A percentile compares a stretch with the other conserved stretches of the same genome.
phyloP scores from a whole-genome alignment of 1,140 invertebrate species.

The Plectus sambesii region DNA sequence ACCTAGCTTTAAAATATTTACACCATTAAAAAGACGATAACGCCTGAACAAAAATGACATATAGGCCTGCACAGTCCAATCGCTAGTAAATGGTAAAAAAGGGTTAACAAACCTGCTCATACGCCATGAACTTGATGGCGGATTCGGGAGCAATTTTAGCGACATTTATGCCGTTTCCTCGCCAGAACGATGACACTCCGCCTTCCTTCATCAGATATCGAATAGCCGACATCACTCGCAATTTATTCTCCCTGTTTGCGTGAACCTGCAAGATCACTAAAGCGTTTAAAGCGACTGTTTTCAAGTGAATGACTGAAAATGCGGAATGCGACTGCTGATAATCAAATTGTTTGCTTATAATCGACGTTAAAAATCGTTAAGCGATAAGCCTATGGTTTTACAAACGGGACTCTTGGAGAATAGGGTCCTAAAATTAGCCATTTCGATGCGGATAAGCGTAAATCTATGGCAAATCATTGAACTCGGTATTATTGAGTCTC shows the following conservation, averaged over 20 bases:
- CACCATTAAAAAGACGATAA: too few relatives aligned
- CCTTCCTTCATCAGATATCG: constrained; percentile 72
- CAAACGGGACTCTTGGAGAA: too few relatives aligned
- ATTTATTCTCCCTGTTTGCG: constrained; percentile 43
- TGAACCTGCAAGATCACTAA: constrained; percentile 46
- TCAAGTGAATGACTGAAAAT: constrained; percentile 4
- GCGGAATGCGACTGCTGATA: constrained; percentile 2
- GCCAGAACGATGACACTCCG: constrained; percentile 77
- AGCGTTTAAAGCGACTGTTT: neutral
- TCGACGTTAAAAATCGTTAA: too few relatives aligned
- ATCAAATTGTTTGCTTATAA: constrained; percentile 12
- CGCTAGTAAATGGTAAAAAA: too few relatives aligned
- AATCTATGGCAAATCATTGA: too few relatives aligned
- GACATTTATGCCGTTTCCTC: constrained; percentile 96
- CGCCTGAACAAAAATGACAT: too few relatives aligned
- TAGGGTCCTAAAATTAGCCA: too few relatives aligned
- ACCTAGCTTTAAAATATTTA: too few relatives aligned
- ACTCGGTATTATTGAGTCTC: too few relatives aligned
- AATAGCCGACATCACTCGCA: constrained; percentile 53
- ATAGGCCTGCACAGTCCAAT: too few relatives aligned
- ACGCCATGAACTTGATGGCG: constrained; percentile 92
- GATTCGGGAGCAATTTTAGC: constrained; percentile 96
- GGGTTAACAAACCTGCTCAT: constrained; percentile 62
- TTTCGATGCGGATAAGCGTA: too few relatives aligned
- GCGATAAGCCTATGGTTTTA: neutral